These are phyloP conservation scores for Neuroscelio doddi DNA, from an alignment of 2,888 invertebrate genomes.

Conservation along the genomic window DNA sequence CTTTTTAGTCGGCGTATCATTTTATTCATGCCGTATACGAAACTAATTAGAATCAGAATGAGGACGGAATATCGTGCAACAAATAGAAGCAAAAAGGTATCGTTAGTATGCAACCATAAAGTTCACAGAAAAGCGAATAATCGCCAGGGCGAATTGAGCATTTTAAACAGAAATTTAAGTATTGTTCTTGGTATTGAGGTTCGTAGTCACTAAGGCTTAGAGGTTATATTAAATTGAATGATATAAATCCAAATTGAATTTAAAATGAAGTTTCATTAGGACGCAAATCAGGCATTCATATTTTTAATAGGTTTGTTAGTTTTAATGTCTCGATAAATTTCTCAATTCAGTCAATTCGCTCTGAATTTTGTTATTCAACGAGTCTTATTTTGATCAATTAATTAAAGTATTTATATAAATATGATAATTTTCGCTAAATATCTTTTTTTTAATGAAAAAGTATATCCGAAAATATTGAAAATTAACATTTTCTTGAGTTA, in stretches of 20 bases:
- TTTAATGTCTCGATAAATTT: too few relatives aligned
- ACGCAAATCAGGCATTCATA: neutral
- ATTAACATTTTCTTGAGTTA: too few relatives aligned
- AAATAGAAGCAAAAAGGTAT: slow-evolving; percentile 36
- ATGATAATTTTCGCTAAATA: too few relatives aligned
- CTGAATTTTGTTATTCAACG: too few relatives aligned
- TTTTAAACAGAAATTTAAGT: slow-evolving; percentile 39
- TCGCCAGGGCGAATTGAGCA: slow-evolving; percentile 33
- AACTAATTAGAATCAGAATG: slow-evolving; percentile 42
- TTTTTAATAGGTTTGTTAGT: too few relatives aligned
- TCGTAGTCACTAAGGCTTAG: slow-evolving; percentile 32
- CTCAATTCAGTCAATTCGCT: too few relatives aligned
- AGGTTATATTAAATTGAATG: slow-evolving; percentile 30
- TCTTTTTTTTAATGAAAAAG: too few relatives aligned
- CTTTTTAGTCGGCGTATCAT: slow-evolving; percentile 36
- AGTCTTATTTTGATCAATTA: too few relatives aligned
- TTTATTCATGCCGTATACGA: slow-evolving; percentile 35
- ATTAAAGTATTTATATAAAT: too few relatives aligned
- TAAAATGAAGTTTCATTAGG: neutral
- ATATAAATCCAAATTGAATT: slow-evolving; percentile 1
- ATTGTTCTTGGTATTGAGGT: slow-evolving; percentile 31
- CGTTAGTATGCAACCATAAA: slow-evolving; percentile 28
- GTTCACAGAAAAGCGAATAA: slow-evolving; percentile 36
- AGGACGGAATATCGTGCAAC: slow-evolving; percentile 28
- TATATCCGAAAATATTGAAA: too few relatives aligned